A percentile compares a stretch with the other conserved stretches of the same genome.
phyloP scores from a whole-genome alignment of 2,797 vertebrate species.

The Gastrophryne carolinensis region DNA sequence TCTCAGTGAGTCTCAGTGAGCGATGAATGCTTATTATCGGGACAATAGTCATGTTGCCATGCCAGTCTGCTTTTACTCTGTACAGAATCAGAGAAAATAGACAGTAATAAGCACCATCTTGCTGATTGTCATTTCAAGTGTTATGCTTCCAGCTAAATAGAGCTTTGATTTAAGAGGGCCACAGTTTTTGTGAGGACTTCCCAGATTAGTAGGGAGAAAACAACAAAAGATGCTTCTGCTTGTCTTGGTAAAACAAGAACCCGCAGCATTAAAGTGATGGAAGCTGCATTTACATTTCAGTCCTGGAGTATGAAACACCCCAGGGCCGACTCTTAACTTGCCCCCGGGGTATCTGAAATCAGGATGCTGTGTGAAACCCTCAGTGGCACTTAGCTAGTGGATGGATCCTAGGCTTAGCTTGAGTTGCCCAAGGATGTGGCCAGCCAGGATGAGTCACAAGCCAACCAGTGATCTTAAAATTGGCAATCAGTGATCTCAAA shows the following conservation, averaged over 20 bases:
- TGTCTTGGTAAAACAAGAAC: neutral
- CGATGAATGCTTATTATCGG: constrained; percentile 5
- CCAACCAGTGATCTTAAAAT: too few species aligned
- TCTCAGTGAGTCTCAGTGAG: neutral
- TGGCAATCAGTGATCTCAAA: too few species aligned
- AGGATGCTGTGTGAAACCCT: too few species aligned
- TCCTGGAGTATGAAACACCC: too few species aligned
- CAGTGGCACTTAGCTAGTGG: too few species aligned
- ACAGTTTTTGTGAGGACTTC: neutral
- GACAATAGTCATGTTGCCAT: constrained; percentile 17
- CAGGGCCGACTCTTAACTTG: too few species aligned
- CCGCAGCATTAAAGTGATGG: neutral
- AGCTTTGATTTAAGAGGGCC: neutral
- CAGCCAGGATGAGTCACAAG: too few species aligned
- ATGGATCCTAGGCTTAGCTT: too few species aligned
- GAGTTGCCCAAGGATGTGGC: too few species aligned
- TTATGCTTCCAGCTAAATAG: neutral
- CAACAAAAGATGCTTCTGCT: neutral
- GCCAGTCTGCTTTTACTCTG: constrained; percentile 10
- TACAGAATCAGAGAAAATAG: constrained; percentile 10
- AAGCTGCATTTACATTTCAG: too few species aligned
- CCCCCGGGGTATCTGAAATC: too few species aligned
- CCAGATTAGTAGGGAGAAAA: neutral
- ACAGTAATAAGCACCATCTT: constrained; percentile 13
- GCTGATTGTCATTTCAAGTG: constrained; percentile 10